Base-by-base conservation (phyloP, 2,797 vertebrate genomes). In the Hoplostethus mediterraneus region DNA sequence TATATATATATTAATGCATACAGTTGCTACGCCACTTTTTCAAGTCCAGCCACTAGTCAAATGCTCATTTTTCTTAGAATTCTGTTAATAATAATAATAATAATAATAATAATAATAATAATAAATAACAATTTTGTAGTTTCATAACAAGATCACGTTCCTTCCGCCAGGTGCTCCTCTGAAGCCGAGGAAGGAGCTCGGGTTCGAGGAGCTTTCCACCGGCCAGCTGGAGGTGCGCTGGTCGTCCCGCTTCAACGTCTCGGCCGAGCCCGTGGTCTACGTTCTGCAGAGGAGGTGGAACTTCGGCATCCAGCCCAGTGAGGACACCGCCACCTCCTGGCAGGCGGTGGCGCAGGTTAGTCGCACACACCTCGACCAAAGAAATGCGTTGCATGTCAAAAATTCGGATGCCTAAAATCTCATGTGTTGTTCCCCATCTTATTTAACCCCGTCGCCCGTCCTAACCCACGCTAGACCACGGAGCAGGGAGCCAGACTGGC, bases 201-300 rank as follows among this genome's bases (percentile, higher is more conserved):
- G 79, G 45, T 97, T 98, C 30, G 67, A 85, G 25, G 97, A 98
- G 55, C 88, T 92, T 48, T 82, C 89, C 0, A 92, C 95, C 0
- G 96, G 96, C 31, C 92, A 87, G 56, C 83, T 98, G 83, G 95
- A 96, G 80, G 92, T 98, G 42, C 94, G 83, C 11, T 98, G 97
- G 97, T 97, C 95, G 40, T 96, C 96, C 2, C 96, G 96, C 66
- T 98, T 97, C 87, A 98, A 98, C 64, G 88, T 97, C 71, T 98
- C 97, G 0, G 96, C 96, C 0, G 96, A 98, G 63, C 97, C 97
- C 0, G 96, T 97, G 4, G 91, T 97, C 69, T 95, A 97, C 14
- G 86, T 98, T 60, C 89, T 98, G 38, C 96, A 98, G 83, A 93
- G 95, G 53, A 93, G 97, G 49, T 98, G 96, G 96, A 98, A 98